Conservation (phyloP, 2,888 invertebrate genomes). For the Pristionchus maxplancki region DNA sequence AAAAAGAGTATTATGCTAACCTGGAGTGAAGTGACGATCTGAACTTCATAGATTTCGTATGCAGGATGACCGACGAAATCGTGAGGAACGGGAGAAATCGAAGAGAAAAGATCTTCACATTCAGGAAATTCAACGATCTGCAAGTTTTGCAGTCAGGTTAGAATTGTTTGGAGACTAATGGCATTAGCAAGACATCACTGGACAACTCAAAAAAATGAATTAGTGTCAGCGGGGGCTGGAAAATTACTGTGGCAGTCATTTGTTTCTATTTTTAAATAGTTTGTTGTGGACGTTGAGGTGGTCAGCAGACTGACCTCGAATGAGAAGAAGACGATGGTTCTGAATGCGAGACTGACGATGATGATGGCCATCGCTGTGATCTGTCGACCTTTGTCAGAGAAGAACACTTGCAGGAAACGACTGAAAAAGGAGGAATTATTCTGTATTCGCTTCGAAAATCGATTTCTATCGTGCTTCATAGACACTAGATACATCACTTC, state of each 20-base stretch:
- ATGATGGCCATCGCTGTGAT: slow-evolving; percentile 30
- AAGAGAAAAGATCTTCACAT: background rate
- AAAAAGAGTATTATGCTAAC: background rate
- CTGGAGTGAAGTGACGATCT: slow-evolving; percentile 9
- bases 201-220: background rate
- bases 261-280: background rate
- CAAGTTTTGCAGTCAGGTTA: background rate
- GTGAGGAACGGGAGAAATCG: slow-evolving; percentile 41
- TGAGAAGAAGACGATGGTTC: slow-evolving; percentile 37
- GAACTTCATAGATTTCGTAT: background rate
- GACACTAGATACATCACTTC: background rate
- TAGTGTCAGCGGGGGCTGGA: background rate
- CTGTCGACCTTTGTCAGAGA: slow-evolving; percentile 37
- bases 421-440: background rate
- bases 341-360: slow-evolving; percentile 5
- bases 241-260: background rate
- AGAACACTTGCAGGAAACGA: slow-evolving; percentile 40
- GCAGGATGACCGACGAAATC: background rate
- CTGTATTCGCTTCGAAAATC: background rate
- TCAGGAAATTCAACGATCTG: background rate
- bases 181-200: background rate
- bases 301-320: background rate
- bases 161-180: background rate
- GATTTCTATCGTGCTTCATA: background rate
- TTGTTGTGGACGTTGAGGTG: background rate